phyloP scores from a whole-genome alignment of 2,888 invertebrate species.

The Agrilus cyanescens region DNA sequence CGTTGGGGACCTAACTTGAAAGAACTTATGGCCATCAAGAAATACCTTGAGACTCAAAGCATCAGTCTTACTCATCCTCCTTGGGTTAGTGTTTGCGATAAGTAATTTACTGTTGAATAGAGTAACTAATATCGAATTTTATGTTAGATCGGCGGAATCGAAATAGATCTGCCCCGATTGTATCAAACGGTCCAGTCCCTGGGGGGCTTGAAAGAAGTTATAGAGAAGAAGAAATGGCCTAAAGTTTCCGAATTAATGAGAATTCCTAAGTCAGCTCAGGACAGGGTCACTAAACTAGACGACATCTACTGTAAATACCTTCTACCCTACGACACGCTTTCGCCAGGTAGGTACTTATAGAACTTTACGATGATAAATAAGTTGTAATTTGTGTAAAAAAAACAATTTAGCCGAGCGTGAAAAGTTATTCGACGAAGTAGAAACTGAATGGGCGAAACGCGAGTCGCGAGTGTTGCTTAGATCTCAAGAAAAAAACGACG shows the following conservation, averaged over 20 bases:
- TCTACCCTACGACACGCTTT: slow-evolving; percentile 76
- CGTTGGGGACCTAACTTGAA: slow-evolving; percentile 84
- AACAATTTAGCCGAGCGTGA: slow-evolving; percentile 54
- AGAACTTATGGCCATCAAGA: slow-evolving; percentile 73
- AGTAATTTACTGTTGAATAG: neutral
- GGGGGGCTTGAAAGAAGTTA: slow-evolving; percentile 77
- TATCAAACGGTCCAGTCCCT: slow-evolving; percentile 74
- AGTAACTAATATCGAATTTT: slow-evolving; percentile 8
- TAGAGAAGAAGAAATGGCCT: slow-evolving; percentile 80
- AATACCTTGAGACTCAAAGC: slow-evolving; percentile 66
- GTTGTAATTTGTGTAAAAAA: neutral
- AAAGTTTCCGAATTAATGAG: slow-evolving; percentile 82
- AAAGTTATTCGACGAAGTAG: slow-evolving; percentile 60
- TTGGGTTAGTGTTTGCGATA: slow-evolving; percentile 44
- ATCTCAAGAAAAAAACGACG: slow-evolving; percentile 25
- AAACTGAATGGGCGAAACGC: slow-evolving; percentile 59
- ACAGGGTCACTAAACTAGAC: slow-evolving; percentile 72
- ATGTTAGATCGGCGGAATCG: slow-evolving; percentile 72
- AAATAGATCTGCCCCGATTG: slow-evolving; percentile 76
- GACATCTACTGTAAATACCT: slow-evolving; percentile 85
- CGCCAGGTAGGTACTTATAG: slow-evolving; percentile 44
- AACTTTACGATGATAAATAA: neutral
- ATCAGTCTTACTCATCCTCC: slow-evolving; percentile 65
- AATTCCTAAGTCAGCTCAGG: slow-evolving; percentile 66
- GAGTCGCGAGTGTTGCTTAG: slow-evolving; percentile 37